phyloP scores from a whole-genome alignment of 2,113 vertebrate genomes.

The Ifrita kowaldi region DNA sequence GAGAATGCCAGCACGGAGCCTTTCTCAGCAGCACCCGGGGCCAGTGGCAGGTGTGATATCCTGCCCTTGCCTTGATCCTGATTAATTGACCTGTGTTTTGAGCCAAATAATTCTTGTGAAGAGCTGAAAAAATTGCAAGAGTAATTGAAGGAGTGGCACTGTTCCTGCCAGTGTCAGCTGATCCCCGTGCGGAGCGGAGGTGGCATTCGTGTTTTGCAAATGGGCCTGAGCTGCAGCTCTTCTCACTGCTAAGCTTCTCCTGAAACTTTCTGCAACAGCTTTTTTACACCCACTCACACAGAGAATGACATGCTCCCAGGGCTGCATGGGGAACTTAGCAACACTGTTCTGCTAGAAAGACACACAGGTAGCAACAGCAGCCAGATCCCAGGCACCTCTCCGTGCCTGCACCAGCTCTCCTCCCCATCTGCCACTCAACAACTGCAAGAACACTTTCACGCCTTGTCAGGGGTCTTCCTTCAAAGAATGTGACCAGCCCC shows the following conservation, averaged over 20 bases:
- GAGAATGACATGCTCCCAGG: neutral
- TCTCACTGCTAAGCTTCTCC: neutral
- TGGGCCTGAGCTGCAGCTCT: neutral
- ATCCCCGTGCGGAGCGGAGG: neutral
- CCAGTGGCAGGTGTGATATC: neutral
- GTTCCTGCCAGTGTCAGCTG: neutral
- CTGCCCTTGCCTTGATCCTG: neutral
- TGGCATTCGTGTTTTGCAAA: neutral
- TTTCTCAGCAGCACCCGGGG: neutral
- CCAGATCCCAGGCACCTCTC: neutral
- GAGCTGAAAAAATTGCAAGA: neutral
- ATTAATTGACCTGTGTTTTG: neutral
- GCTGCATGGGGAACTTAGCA: slow-evolving; percentile 1
- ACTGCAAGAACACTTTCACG: fast-evolving
- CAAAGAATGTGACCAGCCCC: neutral
- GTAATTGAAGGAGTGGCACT: neutral
- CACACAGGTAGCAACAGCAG: neutral
- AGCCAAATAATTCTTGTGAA: neutral
- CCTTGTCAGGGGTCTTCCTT: neutral
- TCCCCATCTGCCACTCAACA: neutral
- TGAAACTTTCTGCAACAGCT: slow-evolving; percentile 33
- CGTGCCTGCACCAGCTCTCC: neutral
- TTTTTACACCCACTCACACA: neutral
- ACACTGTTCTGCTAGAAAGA: neutral
- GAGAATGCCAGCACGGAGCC: neutral